phyloP scores from a whole-genome alignment of 2,888 invertebrate genomes.

The Lumbricus terrestris region DNA sequence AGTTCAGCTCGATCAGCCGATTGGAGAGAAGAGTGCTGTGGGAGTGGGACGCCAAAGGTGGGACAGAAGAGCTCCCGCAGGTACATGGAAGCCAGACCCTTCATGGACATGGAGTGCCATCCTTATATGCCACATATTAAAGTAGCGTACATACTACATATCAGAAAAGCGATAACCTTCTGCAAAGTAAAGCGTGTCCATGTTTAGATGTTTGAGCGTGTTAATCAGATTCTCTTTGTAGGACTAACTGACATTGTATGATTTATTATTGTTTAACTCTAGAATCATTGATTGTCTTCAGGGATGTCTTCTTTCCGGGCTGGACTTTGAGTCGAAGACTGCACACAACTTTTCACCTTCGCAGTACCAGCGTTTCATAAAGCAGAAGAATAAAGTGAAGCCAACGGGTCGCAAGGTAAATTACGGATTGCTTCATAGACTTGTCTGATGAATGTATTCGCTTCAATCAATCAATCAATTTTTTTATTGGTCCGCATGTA shows the following conservation, averaged over 20 bases:
- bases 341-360: neutral
- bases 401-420: neutral
- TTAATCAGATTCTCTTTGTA: too few relatives aligned
- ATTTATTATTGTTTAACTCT: neutral
- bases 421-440: neutral
- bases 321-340: slow-evolving; percentile 4
- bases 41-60: too few relatives aligned
- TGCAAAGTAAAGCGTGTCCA: neutral
- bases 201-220: neutral
- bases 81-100: too few relatives aligned
- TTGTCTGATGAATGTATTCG: neutral
- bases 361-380: neutral
- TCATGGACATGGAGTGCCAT: too few relatives aligned
- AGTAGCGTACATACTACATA: too few relatives aligned
- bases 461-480: too few relatives aligned
- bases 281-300: neutral
- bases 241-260: too few relatives aligned
- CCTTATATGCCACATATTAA: too few relatives aligned
- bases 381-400: neutral
- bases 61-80: too few relatives aligned
- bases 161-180: neutral
- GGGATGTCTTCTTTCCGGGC: neutral
- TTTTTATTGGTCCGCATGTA: too few relatives aligned
- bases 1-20: too few relatives aligned
- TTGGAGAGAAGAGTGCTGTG: too few relatives aligned